Conservation (phyloP, 2,113 vertebrate species). For the Mellivora capensis region DNA sequence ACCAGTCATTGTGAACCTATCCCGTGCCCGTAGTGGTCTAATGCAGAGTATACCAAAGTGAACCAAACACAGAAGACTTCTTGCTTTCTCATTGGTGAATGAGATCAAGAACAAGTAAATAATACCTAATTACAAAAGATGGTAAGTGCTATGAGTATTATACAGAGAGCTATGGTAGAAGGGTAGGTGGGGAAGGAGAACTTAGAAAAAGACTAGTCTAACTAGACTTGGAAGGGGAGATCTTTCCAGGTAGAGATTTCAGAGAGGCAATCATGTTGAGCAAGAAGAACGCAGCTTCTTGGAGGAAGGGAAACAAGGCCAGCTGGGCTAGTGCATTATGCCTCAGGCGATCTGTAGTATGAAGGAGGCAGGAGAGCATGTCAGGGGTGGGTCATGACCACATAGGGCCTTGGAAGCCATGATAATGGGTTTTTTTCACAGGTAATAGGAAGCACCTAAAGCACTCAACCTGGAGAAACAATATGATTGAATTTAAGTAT, state of each 20-base stretch:
- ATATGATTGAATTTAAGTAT: background rate
- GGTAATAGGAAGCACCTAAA: background rate
- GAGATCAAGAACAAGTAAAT: background rate
- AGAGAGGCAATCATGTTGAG: rapidly evolving
- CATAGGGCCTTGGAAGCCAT: background rate
- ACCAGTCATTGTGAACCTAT: background rate
- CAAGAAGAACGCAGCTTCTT: background rate
- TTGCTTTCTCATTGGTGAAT: background rate
- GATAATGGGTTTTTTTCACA: background rate
- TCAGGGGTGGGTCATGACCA: rapidly evolving
- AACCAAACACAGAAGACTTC: background rate
- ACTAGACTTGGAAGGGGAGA: background rate
- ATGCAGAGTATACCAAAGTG: background rate
- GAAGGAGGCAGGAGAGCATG: too few relatives aligned
- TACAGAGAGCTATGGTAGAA: background rate
- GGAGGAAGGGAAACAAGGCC: background rate
- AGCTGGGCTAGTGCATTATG: too few relatives aligned
- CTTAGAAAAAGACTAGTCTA: background rate
- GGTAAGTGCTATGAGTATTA: background rate
- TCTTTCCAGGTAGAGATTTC: background rate
- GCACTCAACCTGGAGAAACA: background rate
- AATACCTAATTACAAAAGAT: background rate
- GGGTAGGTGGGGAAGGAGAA: background rate
- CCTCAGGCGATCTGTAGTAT: rapidly evolving
- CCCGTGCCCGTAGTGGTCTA: too few relatives aligned